Evolutionary conservation across 2,113 vertebrate species (phyloP).

Genomic region (Chelonoidis abingdonii): DNA sequence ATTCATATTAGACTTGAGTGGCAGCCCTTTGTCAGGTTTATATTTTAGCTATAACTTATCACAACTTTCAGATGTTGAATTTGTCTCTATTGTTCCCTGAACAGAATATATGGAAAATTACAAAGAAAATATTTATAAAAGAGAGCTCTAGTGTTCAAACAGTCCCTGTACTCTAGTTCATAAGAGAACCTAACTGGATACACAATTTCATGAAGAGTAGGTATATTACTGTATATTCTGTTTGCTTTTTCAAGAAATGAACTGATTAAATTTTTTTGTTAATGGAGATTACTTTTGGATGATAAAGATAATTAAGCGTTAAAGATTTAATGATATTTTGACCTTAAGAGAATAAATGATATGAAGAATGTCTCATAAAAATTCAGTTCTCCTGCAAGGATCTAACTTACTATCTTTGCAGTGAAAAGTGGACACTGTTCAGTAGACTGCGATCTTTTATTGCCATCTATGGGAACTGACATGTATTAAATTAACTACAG

Average conservation of each 20-base stretch:
- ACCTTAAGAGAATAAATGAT: constrained; percentile 35
- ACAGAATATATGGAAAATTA: neutral
- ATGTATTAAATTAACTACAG: constrained; percentile 11
- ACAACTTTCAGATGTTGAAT: neutral
- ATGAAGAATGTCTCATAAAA: constrained; percentile 27
- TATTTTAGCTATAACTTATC: neutral
- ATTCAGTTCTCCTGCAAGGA: neutral
- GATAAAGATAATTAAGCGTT: neutral
- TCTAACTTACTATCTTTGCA: constrained; percentile 25
- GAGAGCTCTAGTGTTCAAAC: neutral
- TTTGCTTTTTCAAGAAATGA: constrained; percentile 39
- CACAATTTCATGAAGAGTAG: constrained; percentile 34
- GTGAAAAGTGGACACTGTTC: constrained; percentile 11
- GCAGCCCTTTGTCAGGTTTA: neutral
- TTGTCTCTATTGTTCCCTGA: constrained; percentile 5
- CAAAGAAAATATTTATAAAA: constrained; percentile 12
- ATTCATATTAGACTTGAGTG: neutral
- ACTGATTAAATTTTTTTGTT: constrained; percentile 56
- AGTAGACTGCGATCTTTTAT: constrained; percentile 10
- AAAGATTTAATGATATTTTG: constrained; percentile 1
- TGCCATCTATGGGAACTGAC: neutral
- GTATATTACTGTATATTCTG: neutral
- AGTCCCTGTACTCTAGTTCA: neutral
- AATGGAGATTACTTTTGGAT: constrained; percentile 43
- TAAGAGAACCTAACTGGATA: neutral